A percentile compares a stretch with the other conserved stretches of the same genome.
Conservation (phyloP, 2,888 invertebrate genomes). For the Callosobruchus maculatus region DNA sequence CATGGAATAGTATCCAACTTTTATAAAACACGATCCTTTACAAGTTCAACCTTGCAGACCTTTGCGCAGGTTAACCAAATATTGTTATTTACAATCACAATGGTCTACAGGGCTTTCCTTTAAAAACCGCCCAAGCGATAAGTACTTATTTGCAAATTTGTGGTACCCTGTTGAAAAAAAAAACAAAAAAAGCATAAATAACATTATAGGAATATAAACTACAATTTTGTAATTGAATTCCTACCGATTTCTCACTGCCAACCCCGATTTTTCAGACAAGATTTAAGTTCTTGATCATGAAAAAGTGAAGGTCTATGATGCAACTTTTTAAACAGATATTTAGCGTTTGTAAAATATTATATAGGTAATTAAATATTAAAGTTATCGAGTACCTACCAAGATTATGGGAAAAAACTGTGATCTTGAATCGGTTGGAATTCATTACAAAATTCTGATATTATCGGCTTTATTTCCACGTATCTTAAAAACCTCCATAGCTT, state of each 20-base stretch:
- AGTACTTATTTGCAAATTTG: not conserved
- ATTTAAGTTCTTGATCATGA: too few species aligned
- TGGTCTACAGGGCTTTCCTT: not conserved
- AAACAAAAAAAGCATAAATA: not conserved
- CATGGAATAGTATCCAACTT: not conserved
- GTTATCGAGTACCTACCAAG: too few species aligned
- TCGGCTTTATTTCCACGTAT: not conserved
- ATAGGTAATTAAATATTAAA: too few species aligned
- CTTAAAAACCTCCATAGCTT: not conserved
- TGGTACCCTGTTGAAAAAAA: not conserved
- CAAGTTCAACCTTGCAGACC: not conserved
- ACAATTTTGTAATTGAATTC: not conserved
- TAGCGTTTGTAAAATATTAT: too few species aligned
- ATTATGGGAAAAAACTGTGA: too few species aligned
- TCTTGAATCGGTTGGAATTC: not conserved
- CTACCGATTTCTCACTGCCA: not conserved
- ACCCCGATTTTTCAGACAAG: too few species aligned
- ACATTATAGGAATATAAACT: not conserved
- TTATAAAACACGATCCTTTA: not conserved
- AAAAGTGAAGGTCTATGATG: too few species aligned
- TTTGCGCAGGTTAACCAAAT: not conserved
- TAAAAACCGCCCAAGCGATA: not conserved
- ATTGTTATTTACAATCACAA: not conserved
- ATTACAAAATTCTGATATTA: not conserved
- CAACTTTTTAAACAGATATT: too few species aligned